These are phyloP conservation scores for Centroberyx gerrardi DNA, from an alignment of 2,797 vertebrate species.

Conservation along the genomic window DNA sequence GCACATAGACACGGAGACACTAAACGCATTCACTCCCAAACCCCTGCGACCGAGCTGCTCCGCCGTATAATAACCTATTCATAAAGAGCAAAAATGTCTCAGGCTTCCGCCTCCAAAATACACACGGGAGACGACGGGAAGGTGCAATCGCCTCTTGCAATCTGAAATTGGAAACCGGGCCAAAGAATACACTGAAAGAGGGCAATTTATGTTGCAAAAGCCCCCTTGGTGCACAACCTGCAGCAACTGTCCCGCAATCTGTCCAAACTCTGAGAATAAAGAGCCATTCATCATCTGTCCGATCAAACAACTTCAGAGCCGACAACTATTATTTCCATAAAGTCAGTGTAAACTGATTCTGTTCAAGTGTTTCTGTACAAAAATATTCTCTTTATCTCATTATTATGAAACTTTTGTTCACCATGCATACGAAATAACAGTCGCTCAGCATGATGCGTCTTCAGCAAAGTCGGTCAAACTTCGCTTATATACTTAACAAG, in stretches of 20 bases:
- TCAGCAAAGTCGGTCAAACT: no score
- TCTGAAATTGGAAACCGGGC: constrained; percentile 72
- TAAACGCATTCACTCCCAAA: constrained; percentile 77
- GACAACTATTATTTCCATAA: no score
- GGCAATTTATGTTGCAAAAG: constrained; percentile 38
- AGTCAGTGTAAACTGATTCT: no score
- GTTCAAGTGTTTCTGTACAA: no score
- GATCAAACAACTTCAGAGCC: background rate
- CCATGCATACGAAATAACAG: no score
- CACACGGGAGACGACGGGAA: constrained; percentile 72
- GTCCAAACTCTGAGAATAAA: background rate
- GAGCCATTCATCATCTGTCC: background rate
- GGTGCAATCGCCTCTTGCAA: constrained; percentile 68
- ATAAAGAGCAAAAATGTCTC: constrained; percentile 78
- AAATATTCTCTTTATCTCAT: no score
- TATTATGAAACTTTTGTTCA: no score
- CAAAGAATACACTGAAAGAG: constrained; percentile 60
- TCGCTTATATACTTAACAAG: background rate
- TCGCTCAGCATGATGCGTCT: no score
- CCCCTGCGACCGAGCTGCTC: constrained; percentile 49
- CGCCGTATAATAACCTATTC: constrained; percentile 83
- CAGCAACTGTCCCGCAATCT: background rate
- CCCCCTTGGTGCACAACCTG: constrained; percentile 4
- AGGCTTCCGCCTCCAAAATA: constrained; percentile 78
- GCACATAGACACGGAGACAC: constrained; percentile 79